Base-by-base conservation (phyloP, 2,888 invertebrate species). In the Heteromyza rotundicornis region DNA sequence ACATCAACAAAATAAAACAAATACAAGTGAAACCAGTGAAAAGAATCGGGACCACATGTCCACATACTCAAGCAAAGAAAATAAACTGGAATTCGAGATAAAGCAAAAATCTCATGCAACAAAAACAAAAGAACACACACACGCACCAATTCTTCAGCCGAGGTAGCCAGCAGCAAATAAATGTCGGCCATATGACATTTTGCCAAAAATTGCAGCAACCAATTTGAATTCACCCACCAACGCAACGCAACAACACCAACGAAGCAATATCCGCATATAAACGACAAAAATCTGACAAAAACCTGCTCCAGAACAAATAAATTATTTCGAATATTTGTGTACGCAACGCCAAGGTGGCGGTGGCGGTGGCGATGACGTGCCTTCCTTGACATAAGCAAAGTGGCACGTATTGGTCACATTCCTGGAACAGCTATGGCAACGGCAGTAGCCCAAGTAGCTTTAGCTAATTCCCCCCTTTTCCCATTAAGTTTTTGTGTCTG, bases 11-110 rank as follows among this genome's bases (percentile, higher is more conserved):
- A 10, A 47, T 47, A 1, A 54, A 32, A 16, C 17, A 35, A 12
- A 50, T 23, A 8, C 35, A 19, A 52, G 44, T 52, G 24, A 52
- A 24, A 16, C n/a, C 50, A 19, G 53, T n/a, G 23, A 19, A 12
- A 40, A 5, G 5, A 47, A 20, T 47, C 20, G 20, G 47, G 3
- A 19, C 3, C 3, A 47, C 17, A 47, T 47, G 10, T 7, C 10
- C 27, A 27, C 27, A 27, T 19, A 36, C 49, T 60, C 54, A 47
- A 53, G 32, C 17, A 24, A 57, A 49, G 52, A 61, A 64, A 64
- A 59, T 64, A 57, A 61, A 64, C 52, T 64, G 59, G 53, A 57
- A 61, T 56, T 32, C 54, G 47, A 44, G 61, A 59, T 58, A 60
- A 57, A 57, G 52, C 14, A 47, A 47, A 40, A 40, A n/a, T 40